phyloP scores from a whole-genome alignment of 53 echinoderm and acorn worm species.

The Hippasteria phrygiana region DNA sequence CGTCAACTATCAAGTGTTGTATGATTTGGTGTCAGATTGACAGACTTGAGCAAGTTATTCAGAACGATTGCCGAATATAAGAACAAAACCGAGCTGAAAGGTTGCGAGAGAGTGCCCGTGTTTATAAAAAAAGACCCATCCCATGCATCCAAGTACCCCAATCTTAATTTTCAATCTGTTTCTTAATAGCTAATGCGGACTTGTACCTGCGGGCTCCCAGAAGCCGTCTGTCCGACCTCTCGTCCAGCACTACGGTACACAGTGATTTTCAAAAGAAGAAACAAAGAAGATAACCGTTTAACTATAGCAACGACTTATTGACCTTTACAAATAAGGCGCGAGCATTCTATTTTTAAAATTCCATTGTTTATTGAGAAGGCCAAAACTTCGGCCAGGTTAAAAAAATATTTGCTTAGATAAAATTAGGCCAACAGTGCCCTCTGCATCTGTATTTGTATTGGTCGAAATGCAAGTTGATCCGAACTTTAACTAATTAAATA shows the following conservation, averaged over 20 bases:
- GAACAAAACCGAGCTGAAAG: no score
- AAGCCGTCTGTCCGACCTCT: neutral
- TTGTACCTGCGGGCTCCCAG: neutral
- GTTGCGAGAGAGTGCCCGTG: no score
- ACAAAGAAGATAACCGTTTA: neutral
- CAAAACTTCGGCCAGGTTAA: neutral
- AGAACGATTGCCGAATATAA: no score
- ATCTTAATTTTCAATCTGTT: neutral
- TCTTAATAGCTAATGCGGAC: neutral
- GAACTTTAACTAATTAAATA: neutral
- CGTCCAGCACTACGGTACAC: slow-evolving; percentile 31
- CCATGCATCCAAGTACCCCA: neutral
- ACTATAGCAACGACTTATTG: neutral
- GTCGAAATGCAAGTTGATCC: neutral
- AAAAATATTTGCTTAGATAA: neutral
- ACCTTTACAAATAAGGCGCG: neutral
- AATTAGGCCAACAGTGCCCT: neutral
- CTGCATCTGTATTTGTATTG: neutral
- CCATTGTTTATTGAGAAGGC: no score
- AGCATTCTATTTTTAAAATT: no score
- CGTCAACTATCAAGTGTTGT: no score
- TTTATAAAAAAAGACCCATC: neutral
- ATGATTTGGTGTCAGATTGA: no score
- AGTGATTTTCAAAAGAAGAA: slow-evolving; percentile 6
- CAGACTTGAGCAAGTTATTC: no score